phyloP scores from a whole-genome alignment of 2,113 vertebrate species.

The Archilochus colubris region DNA sequence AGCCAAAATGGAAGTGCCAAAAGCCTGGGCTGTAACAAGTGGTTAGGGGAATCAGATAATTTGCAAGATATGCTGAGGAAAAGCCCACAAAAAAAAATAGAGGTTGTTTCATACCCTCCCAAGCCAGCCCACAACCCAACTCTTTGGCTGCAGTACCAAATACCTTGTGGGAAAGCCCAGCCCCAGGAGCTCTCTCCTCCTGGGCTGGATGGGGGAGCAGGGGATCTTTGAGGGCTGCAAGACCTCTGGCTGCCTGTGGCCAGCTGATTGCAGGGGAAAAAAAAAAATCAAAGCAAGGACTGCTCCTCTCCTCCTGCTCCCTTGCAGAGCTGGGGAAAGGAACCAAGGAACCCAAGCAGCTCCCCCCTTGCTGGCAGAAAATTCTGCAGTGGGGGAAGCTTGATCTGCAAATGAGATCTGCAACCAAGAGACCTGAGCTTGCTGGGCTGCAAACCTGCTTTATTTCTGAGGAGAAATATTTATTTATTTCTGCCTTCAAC shows the following conservation, averaged over 20 bases:
- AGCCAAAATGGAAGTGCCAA: not conserved
- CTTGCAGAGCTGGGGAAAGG: too few species aligned
- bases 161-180: not conserved
- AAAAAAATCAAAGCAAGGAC: not conserved
- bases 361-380: not conserved
- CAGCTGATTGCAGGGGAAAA: not conserved
- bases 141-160: not conserved
- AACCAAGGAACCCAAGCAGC: not conserved
- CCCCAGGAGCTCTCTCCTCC: not conserved
- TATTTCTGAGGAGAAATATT: not conserved
- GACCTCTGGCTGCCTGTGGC: not conserved
- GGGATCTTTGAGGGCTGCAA: not conserved
- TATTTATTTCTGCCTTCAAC: not conserved
- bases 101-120: not conserved
- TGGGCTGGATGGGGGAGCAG: accelerated
- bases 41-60: not conserved
- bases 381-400: not conserved
- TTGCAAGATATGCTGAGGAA: not conserved
- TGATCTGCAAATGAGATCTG: accelerated
- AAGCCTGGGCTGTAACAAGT: conserved; percentile 10
- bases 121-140: not conserved
- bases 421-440: not conserved
- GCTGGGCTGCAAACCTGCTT: not conserved
- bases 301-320: not conserved
- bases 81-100: not conserved